These are phyloP conservation scores for Manduca sexta DNA, from an alignment of 1,140 invertebrate genomes.

Conservation along the genomic window DNA sequence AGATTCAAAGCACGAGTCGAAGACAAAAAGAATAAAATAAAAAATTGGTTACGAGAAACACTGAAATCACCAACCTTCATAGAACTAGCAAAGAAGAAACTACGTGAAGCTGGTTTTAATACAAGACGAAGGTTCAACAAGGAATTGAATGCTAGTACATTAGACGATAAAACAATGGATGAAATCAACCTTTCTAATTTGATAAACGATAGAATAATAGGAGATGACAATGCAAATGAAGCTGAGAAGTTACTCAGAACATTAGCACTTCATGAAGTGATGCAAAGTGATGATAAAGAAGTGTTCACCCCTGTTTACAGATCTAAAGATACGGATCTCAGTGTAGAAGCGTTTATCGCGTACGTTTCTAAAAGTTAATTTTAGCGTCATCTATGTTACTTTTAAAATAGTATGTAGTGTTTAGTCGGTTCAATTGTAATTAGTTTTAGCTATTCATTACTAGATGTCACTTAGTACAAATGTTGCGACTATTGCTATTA, in stretches of 20 bases:
- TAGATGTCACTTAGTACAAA: no score
- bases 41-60: conserved; percentile 52
- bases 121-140: conserved; percentile 20
- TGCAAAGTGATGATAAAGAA: conserved; percentile 22
- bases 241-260: conserved; percentile 11
- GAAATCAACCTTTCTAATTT: conserved; percentile 39
- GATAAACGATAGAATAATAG: conserved; percentile 27
- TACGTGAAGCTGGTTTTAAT: conserved; percentile 38
- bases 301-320: neutral
- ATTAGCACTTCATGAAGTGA: conserved; percentile 42
- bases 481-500: neutral
- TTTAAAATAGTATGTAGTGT: neutral
- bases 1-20: conserved; percentile 58
- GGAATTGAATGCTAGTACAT: conserved; percentile 10
- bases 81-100: conserved; percentile 49
- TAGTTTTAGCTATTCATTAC: no score
- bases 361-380: conserved; percentile 5
- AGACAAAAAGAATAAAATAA: conserved; percentile 63
- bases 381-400: conserved; percentile 9
- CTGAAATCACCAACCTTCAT: conserved; percentile 50
- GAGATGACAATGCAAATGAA: conserved; percentile 15
- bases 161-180: conserved; percentile 47
- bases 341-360: conserved; percentile 9
- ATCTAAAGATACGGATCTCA: neutral
- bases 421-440: neutral